Evolutionary conservation across 2,888 invertebrate genomes (phyloP).

Genomic region (Diaperis boleti): DNA sequence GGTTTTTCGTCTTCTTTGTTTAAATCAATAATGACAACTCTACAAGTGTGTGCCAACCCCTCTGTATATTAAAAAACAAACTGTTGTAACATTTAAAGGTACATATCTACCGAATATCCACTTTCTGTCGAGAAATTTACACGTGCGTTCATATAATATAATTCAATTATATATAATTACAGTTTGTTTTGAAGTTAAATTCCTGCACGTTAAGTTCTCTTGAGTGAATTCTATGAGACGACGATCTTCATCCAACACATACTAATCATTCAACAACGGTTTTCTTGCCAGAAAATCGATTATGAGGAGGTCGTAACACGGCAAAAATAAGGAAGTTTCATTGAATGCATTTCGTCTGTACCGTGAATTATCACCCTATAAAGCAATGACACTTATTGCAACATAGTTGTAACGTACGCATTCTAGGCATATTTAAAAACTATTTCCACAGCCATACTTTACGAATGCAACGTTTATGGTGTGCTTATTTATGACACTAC

Average conservation of each 20-base stretch:
- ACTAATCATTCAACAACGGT: slow-evolving; percentile 13
- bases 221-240: slow-evolving; percentile 23
- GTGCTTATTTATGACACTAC: slow-evolving; percentile 21
- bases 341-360: slow-evolving; percentile 8
- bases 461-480: slow-evolving; percentile 22
- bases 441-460: slow-evolving; percentile 19
- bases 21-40: too few relatives aligned
- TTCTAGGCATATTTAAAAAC: slow-evolving; percentile 35
- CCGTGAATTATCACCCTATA: slow-evolving; percentile 29
- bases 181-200: slow-evolving; percentile 31
- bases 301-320: not conserved
- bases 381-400: slow-evolving; percentile 31
- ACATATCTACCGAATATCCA: too few relatives aligned
- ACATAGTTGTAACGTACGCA: slow-evolving; percentile 28
- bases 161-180: slow-evolving; percentile 36
- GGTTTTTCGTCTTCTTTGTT: too few relatives aligned
- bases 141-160: slow-evolving; percentile 27
- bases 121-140: too few relatives aligned
- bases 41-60: too few relatives aligned
- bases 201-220: slow-evolving; percentile 34
- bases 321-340: not conserved
- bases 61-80: too few relatives aligned
- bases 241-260: slow-evolving; percentile 12
- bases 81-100: too few relatives aligned
- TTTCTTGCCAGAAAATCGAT: not conserved